These are phyloP conservation scores for Disparrhopalites patrizii DNA, from an alignment of 2,888 invertebrate species.

Conservation along the genomic window DNA sequence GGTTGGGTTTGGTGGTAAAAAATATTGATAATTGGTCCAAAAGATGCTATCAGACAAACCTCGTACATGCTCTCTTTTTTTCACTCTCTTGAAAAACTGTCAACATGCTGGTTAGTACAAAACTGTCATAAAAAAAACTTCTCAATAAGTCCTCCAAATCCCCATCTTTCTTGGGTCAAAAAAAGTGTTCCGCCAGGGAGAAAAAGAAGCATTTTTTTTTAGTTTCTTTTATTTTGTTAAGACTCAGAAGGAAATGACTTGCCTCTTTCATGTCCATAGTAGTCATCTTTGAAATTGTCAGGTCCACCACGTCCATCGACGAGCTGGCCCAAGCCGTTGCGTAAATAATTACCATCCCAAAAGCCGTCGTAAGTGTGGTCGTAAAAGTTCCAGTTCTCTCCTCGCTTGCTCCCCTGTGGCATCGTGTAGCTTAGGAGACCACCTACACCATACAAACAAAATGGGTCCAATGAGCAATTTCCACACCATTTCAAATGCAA, in stretches of 20 bases:
- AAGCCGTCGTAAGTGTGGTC: constrained; percentile 83
- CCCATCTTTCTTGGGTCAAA: too few species aligned
- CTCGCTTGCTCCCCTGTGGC: constrained; percentile 80
- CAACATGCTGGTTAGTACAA: too few species aligned
- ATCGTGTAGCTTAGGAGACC: constrained; percentile 80
- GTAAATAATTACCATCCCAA: constrained; percentile 69
- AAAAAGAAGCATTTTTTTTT: not conserved
- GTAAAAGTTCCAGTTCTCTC: constrained; percentile 73
- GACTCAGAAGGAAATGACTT: constrained; percentile 31
- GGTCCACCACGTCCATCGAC: constrained; percentile 76
- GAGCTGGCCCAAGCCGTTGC: constrained; percentile 77
- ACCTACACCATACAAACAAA: too few species aligned
- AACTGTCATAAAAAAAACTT: too few species aligned
- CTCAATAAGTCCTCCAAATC: too few species aligned
- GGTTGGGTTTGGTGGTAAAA: too few species aligned
- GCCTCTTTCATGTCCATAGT: constrained; percentile 59
- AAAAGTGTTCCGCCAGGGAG: too few species aligned
- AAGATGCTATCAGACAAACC: not conserved
- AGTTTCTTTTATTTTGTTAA: too few species aligned
- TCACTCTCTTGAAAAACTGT: too few species aligned
- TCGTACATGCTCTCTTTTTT: not conserved
- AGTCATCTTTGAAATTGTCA: constrained; percentile 65
- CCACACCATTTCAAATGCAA: too few species aligned
- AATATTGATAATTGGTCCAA: not conserved
- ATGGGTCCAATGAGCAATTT: too few species aligned